phyloP scores from a whole-genome alignment of 1,140 invertebrate genomes.

The Calephelis virginiensis region DNA sequence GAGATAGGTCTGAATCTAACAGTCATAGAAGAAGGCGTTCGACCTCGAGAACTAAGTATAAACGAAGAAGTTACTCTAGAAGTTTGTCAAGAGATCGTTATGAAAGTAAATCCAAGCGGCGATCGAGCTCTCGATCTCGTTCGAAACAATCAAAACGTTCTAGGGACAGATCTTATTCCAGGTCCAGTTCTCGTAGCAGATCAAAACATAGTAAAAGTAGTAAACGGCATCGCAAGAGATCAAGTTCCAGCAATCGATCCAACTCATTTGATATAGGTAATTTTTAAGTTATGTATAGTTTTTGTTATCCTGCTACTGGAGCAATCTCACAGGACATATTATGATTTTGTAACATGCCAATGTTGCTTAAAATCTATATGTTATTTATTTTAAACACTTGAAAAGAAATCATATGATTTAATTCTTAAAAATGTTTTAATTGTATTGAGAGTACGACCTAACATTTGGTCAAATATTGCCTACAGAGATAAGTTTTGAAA shows the following conservation, averaged over 20 bases:
- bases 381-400: no score
- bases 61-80: slow-evolving; percentile 58
- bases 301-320: no score
- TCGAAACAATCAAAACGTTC: slow-evolving; percentile 50
- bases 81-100: slow-evolving; percentile 61
- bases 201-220: slow-evolving; percentile 48
- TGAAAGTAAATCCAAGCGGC: slow-evolving; percentile 52
- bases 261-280: slow-evolving; percentile 66
- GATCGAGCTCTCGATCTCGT: slow-evolving; percentile 52
- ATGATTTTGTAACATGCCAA: no score
- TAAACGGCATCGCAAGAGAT: slow-evolving; percentile 48
- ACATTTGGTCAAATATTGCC: no score
- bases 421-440: no score
- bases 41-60: slow-evolving; percentile 48
- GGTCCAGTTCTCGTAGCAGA: slow-evolving; percentile 52
- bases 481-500: no score
- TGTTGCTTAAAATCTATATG: no score
- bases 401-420: no score
- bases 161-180: slow-evolving; percentile 49
- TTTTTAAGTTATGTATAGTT: neutral
- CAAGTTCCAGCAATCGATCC: slow-evolving; percentile 52
- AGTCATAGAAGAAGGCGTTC: slow-evolving; percentile 54
- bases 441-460: no score
- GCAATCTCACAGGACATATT: no score
- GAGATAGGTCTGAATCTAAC: slow-evolving; percentile 58